Percentiles rank a stretch among this genome's conserved stretches.
These are phyloP conservation scores for Orbicella faveolata DNA, from an alignment of 64 coral and sea anemone genomes.

Conservation along the genomic window DNA sequence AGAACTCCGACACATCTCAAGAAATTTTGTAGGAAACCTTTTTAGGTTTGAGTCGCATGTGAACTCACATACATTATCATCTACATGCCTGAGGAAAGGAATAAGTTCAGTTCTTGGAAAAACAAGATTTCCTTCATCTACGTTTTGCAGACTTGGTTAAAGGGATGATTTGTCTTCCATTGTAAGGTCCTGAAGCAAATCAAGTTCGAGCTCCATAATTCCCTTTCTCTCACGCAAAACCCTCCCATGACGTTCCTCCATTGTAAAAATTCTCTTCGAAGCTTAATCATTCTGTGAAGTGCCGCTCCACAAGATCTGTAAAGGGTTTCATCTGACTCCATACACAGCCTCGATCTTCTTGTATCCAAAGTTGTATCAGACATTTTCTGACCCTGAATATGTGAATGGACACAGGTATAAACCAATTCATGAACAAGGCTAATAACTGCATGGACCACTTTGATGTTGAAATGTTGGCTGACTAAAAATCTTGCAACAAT, in stretches of 20 bases:
- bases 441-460: constrained; percentile 14
- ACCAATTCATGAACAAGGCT: constrained; percentile 31
- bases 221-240: background rate
- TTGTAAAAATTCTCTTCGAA: constrained; percentile 7
- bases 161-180: constrained; percentile 18
- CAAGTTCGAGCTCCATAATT: background rate
- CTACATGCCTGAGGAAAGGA: too few species aligned
- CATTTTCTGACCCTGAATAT: background rate
- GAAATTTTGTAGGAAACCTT: too few species aligned
- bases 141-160: background rate
- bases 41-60: too few species aligned
- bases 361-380: background rate
- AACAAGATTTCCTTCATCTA: constrained; percentile 41
- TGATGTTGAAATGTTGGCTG: background rate
- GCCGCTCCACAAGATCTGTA: constrained; percentile 13
- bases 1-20: too few species aligned
- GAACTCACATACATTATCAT: too few species aligned
- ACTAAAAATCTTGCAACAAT: too few species aligned
- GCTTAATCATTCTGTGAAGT: constrained; percentile 27
- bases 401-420: background rate
- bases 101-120: background rate
- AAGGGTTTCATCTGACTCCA: constrained; percentile 15
- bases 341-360: background rate
- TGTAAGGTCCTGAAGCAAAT: background rate
- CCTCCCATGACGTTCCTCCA: background rate